These are phyloP conservation scores for Tridacna crocea DNA, from an alignment of 2,888 invertebrate genomes.

Conservation along the genomic window DNA sequence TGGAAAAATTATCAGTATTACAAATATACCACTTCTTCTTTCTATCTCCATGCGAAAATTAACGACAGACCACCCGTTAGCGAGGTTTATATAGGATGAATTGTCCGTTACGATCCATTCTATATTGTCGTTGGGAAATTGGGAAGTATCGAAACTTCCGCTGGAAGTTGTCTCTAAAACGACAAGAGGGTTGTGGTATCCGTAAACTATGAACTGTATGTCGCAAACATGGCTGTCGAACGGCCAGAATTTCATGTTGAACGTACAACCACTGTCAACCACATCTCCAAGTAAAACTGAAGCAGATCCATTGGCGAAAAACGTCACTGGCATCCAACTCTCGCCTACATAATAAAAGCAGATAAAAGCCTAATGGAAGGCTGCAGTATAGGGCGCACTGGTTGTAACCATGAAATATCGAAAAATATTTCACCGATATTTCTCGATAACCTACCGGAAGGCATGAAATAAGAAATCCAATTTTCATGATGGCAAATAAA, in stretches of 20 bases:
- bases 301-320: conserved; percentile 22
- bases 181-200: too few species aligned
- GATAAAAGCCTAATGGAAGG: too few species aligned
- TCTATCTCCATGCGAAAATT: neutral
- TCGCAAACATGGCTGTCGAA: conserved; percentile 16
- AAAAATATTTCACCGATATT: too few species aligned
- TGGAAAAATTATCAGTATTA: conserved; percentile 17
- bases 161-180: too few species aligned
- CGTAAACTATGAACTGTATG: neutral
- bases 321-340: conserved; percentile 26
- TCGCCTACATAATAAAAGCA: neutral
- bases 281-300: conserved; percentile 19
- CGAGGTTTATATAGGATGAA: neutral
- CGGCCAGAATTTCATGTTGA: conserved; percentile 43
- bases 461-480: too few species aligned
- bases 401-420: too few species aligned
- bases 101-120: conserved; percentile 16
- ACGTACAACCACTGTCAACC: conserved; percentile 32
- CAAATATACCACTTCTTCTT: neutral
- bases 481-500: too few species aligned
- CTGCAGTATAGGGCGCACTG: too few species aligned
- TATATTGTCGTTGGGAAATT: neutral
- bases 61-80: neutral
- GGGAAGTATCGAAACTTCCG: too few species aligned
- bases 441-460: too few species aligned